Evolutionary conservation across 2,888 invertebrate genomes (phyloP).

Genomic region (Nymphalis urticae): DNA sequence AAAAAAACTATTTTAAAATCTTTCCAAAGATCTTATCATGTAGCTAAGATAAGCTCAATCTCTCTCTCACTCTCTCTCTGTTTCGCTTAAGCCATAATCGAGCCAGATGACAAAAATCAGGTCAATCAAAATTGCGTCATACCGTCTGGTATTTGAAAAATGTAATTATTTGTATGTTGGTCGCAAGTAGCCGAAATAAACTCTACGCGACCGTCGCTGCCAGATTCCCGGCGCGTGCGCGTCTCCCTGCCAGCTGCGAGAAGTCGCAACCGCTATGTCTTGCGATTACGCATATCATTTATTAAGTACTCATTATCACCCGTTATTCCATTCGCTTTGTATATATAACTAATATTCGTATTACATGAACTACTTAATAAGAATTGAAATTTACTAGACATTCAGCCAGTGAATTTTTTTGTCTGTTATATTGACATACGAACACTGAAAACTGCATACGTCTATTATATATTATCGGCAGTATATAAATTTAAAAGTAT

Average conservation of each 20-base stretch:
- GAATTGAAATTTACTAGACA: too few relatives aligned
- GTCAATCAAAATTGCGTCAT: slow-evolving; percentile 57
- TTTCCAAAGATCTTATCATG: not conserved
- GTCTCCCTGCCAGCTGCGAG: slow-evolving; percentile 34
- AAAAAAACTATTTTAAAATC: not conserved
- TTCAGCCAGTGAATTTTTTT: too few relatives aligned
- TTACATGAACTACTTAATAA: too few relatives aligned
- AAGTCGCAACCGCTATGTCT: slow-evolving; percentile 21
- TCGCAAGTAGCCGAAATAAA: slow-evolving; percentile 67
- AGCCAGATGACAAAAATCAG: not conserved
- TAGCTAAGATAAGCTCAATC: too few relatives aligned
- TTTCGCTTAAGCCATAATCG: not conserved
- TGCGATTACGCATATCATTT: slow-evolving; percentile 19
- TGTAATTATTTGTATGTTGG: slow-evolving; percentile 65
- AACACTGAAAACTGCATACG: too few relatives aligned
- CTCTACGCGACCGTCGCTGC: slow-evolving; percentile 56
- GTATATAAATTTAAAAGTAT: too few relatives aligned
- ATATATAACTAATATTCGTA: not conserved
- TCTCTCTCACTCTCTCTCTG: too few relatives aligned
- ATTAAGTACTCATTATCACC: not conserved
- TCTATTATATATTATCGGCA: too few relatives aligned
- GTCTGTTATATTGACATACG: too few relatives aligned
- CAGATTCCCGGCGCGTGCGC: slow-evolving; percentile 50
- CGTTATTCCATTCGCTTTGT: not conserved
- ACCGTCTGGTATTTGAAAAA: slow-evolving; percentile 72